These are phyloP conservation scores for Ophonus ardosiacus DNA, from an alignment of 2,888 invertebrate species.

Conservation along the genomic window DNA sequence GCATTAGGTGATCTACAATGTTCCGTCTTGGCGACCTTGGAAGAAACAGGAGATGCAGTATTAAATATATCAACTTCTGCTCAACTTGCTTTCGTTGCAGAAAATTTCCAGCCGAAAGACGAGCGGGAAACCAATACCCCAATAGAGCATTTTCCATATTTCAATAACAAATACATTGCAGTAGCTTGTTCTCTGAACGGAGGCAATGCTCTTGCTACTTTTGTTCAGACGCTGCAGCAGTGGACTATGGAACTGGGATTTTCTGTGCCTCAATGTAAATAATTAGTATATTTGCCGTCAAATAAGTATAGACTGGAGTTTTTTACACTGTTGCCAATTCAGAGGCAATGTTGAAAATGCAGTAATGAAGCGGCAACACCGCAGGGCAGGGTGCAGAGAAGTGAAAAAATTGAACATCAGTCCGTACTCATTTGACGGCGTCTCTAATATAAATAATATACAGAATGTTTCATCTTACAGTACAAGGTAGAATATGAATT, in stretches of 20 bases:
- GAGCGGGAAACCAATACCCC: slow-evolving; percentile 68
- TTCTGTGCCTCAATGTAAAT: slow-evolving; percentile 83
- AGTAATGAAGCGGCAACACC: too few species aligned
- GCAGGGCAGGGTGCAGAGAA: too few species aligned
- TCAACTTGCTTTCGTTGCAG: slow-evolving; percentile 87
- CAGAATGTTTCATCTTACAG: too few species aligned
- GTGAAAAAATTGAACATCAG: too few species aligned
- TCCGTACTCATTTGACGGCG: too few species aligned
- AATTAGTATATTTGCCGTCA: slow-evolving; percentile 43
- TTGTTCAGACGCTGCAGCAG: slow-evolving; percentile 87
- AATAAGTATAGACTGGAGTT: too few species aligned
- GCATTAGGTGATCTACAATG: slow-evolving; percentile 91
- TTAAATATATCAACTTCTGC: slow-evolving; percentile 93
- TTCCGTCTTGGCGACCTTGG: slow-evolving; percentile 87
- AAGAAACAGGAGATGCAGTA: slow-evolving; percentile 82
- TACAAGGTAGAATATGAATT: too few species aligned
- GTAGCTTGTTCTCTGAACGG: slow-evolving; percentile 93
- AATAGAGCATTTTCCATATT: slow-evolving; percentile 88
- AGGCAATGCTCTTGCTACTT: slow-evolving; percentile 88
- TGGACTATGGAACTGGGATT: slow-evolving; percentile 89
- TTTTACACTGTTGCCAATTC: too few species aligned
- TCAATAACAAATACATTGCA: slow-evolving; percentile 84
- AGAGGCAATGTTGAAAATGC: too few species aligned
- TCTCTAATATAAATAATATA: too few species aligned
- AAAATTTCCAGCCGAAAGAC: slow-evolving; percentile 76